Base-by-base conservation (phyloP, 2,888 invertebrate species). In the Willowsia nigromaculata region DNA sequence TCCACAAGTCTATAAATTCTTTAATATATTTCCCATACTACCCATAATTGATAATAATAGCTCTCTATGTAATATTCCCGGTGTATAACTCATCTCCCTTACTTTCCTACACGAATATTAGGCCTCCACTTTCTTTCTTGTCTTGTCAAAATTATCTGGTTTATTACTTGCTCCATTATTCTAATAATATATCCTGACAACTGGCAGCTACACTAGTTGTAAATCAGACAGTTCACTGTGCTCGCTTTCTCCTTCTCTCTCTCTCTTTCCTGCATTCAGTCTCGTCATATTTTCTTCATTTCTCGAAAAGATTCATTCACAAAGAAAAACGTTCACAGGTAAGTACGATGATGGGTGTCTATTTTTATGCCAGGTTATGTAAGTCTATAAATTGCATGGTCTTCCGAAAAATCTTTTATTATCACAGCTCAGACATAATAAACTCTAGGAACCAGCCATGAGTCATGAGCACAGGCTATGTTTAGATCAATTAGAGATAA, bases 391-490 rank as follows among this genome's bases (percentile, higher is more conserved):
- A 68, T 68, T 68, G 65, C 22, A 33, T 7, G 37, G n/a, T n/a
- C n/a, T n/a, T n/a, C n/a, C n/a, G n/a, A n/a, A n/a, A n/a, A 40
- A 71, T 43, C 71, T 43, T 43, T 71, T 71, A 74, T 74, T 47
- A 56, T 56, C 25, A 25, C 25, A 9, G 56, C 22, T 30, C 68
- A 6, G n/a, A 50, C 71, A 43, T 68, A 37, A 22, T 43, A 74
- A 74, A 62, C 59, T 7, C 7, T 7, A 33, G 11, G 27, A 30
- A 25, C 11, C 11, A 25, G 9, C 13, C 27, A 59, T 25, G 27
- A 18, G 59, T 59, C 30, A n/a, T n/a, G 13, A 62, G 62, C n/a
- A n/a, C n/a, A n/a, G n/a, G n/a, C n/a, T n/a, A n/a, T n/a, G n/a
- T n/a, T n/a, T n/a, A n/a, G n/a, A n/a, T n/a, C 27, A 25, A 59